phyloP scores from a whole-genome alignment of 2,113 vertebrate genomes.

The Vicugna pacos region DNA sequence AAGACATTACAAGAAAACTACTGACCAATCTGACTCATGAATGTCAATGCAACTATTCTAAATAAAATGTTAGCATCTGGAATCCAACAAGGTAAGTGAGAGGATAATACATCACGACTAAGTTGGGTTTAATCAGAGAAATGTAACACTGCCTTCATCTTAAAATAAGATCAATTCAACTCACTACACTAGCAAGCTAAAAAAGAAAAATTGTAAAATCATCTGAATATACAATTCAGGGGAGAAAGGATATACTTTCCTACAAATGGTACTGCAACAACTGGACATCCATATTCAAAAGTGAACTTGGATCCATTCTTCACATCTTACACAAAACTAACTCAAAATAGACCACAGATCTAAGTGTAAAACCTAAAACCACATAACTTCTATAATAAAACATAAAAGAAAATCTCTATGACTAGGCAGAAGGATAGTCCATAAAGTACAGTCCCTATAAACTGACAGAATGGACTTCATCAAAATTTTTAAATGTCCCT shows the following conservation, averaged over 20 bases:
- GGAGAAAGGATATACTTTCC: background rate
- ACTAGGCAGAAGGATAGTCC: background rate
- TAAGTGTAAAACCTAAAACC: slow-evolving; percentile 8
- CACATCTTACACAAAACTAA: background rate
- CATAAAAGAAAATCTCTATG: background rate
- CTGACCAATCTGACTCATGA: background rate
- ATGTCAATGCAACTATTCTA: background rate
- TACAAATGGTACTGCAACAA: background rate
- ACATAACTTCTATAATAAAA: slow-evolving; percentile 19
- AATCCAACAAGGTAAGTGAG: slow-evolving; percentile 32
- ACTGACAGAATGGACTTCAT: background rate
- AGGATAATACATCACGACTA: slow-evolving; percentile 1
- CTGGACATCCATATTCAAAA: background rate
- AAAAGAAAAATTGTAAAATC: background rate
- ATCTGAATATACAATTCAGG: background rate
- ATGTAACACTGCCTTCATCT: background rate
- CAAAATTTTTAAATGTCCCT: background rate
- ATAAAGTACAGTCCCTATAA: background rate
- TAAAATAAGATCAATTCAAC: background rate
- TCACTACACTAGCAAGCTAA: background rate
- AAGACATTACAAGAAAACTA: background rate
- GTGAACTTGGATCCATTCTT: background rate
- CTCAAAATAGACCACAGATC: background rate
- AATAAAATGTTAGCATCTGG: slow-evolving; percentile 16
- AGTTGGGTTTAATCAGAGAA: background rate